Conservation (phyloP, 2,888 invertebrate species). For the Euphydryas editha region DNA sequence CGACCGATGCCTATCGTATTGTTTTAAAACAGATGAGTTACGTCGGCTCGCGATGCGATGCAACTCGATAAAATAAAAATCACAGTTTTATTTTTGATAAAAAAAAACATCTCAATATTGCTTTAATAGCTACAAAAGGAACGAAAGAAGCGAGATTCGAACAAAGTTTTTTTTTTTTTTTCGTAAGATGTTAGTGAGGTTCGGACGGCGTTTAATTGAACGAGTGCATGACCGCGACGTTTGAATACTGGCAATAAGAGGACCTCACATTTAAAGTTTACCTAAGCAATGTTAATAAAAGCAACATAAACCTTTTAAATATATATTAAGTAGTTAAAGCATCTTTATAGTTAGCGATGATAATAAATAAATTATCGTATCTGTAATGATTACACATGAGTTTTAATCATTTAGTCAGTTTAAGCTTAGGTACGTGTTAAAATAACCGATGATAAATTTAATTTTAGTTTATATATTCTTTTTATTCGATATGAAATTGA, state of each 20-base stretch:
- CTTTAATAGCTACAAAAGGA: constrained; percentile 76
- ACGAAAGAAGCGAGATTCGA: constrained; percentile 60
- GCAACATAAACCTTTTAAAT: not conserved
- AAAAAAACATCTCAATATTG: constrained; percentile 63
- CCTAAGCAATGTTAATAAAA: constrained; percentile 51
- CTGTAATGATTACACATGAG: no score
- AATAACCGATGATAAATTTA: no score
- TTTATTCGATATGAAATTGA: not conserved
- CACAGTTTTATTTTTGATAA: constrained; percentile 62
- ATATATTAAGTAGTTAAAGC: no score
- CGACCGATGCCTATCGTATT: constrained; percentile 74
- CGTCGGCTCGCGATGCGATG: constrained; percentile 63
- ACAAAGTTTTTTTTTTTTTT: constrained; percentile 63
- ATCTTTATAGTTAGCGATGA: no score
- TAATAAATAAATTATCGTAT: no score
- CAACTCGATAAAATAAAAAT: constrained; percentile 72
- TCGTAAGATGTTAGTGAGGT: constrained; percentile 66
- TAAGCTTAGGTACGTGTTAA: no score
- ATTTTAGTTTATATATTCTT: no score
- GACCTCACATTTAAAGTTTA: constrained; percentile 66
- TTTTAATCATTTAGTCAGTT: no score
- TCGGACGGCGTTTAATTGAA: constrained; percentile 71
- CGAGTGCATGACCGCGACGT: constrained; percentile 71
- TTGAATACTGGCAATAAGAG: constrained; percentile 72
- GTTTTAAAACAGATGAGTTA: constrained; percentile 75